Percentiles rank a stretch among this genome's conserved stretches.
phyloP scores from a whole-genome alignment of 2,888 invertebrate genomes.

The Celastrina argiolus region DNA sequence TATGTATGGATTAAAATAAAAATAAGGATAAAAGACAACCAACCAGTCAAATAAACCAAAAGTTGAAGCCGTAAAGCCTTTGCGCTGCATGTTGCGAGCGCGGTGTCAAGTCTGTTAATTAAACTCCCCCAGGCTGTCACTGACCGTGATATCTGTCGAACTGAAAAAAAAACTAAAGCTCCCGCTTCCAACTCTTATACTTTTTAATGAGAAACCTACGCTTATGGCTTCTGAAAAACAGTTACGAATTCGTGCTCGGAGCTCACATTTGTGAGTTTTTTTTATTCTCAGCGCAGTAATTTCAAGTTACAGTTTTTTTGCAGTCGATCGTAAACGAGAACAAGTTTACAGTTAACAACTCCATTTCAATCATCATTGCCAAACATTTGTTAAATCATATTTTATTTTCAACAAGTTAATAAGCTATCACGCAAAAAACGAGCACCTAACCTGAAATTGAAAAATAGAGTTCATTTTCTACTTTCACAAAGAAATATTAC shows the following conservation, averaged over 20 bases:
- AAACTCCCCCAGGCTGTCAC: constrained; percentile 36
- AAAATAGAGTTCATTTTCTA: constrained; percentile 8
- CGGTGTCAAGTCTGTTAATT: constrained; percentile 33
- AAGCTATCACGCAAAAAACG: neutral
- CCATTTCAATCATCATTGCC: no score
- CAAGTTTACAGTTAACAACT: no score
- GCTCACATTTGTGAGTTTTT: neutral
- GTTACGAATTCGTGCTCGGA: neutral
- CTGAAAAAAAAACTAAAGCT: constrained; percentile 22
- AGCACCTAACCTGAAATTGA: constrained; percentile 2
- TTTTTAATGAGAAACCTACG: constrained; percentile 9
- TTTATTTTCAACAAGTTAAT: neutral
- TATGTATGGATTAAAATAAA: neutral
- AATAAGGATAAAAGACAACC: neutral
- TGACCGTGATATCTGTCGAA: constrained; percentile 34
- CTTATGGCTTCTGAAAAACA: neutral
- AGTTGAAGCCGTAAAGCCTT: neutral
- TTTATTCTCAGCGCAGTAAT: neutral
- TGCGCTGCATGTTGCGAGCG: constrained; percentile 18
- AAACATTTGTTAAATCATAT: neutral
- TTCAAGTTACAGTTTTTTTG: neutral
- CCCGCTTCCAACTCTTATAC: neutral
- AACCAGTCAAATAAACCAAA: constrained; percentile 2
- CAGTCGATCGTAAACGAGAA: no score
- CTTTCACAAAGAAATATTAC: constrained; percentile 3